Percentiles rank a stretch among this genome's conserved stretches.
phyloP scores from a whole-genome alignment of 92 coral and sea anemone genomes.

The Diadumene lineata region DNA sequence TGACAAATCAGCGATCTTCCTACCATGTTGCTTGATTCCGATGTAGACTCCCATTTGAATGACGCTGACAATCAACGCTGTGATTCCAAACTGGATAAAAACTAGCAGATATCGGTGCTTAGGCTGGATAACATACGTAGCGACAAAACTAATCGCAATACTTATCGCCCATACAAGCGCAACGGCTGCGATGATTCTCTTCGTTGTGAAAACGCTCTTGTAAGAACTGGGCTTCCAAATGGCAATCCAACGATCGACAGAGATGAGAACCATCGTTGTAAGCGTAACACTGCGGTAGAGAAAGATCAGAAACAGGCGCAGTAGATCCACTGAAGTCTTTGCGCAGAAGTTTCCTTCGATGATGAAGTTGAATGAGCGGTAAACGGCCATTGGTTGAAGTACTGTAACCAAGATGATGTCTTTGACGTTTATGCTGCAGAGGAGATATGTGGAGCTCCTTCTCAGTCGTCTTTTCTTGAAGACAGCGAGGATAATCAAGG shows the following conservation, averaged over 20 bases:
- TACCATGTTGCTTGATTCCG: constrained; percentile 14
- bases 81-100: constrained; percentile 34
- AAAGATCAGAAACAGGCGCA: constrained; percentile 22
- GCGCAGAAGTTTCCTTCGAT: constrained; percentile 17
- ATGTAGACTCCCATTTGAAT: constrained; percentile 29
- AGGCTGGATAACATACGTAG: constrained; percentile 19
- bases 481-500: constrained; percentile 17
- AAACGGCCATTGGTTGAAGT: constrained; percentile 43
- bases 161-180: constrained; percentile 24
- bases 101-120: constrained; percentile 21
- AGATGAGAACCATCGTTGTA: constrained; percentile 40
- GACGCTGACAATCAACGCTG: constrained; percentile 14
- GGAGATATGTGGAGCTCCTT: constrained; percentile 24
- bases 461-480: constrained; percentile 18
- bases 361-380: constrained; percentile 21
- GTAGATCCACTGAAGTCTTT: constrained; percentile 20
- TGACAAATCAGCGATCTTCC: constrained; percentile 6
- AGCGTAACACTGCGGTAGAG: constrained; percentile 39
- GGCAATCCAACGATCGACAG: constrained; percentile 37
- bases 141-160: constrained; percentile 20
- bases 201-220: constrained; percentile 4
- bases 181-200: constrained; percentile 6
- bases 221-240: constrained; percentile 11
- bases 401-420: constrained; percentile 25
- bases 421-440: constrained; percentile 39